phyloP scores from a whole-genome alignment of 2,888 invertebrate genomes.

The Papilio protenor region DNA sequence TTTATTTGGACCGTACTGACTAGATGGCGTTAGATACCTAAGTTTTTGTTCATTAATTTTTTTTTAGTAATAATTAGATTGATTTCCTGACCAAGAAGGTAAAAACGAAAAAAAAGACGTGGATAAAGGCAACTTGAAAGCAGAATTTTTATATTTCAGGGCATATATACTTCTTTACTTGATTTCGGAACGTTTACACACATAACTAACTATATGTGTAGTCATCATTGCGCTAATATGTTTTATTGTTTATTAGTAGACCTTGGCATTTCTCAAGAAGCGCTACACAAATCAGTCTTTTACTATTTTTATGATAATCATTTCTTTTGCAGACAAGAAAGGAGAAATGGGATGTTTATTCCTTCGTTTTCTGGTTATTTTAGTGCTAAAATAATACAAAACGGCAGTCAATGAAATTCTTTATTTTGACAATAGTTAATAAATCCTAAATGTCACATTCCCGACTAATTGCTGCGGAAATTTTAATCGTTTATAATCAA shows the following conservation, averaged over 20 bases:
- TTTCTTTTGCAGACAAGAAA: background rate
- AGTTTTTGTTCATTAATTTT: no score
- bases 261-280: background rate
- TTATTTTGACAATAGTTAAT: slow-evolving; percentile 74
- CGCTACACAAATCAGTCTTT: background rate
- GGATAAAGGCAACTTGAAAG: no score
- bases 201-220: no score
- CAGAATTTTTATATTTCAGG: no score
- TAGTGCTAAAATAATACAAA: slow-evolving; percentile 41
- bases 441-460: slow-evolving; percentile 69
- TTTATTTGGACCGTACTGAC: background rate
- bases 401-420: slow-evolving; percentile 60
- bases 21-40: background rate
- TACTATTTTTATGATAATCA: background rate
- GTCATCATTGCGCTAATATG: background rate
- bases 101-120: no score
- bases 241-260: background rate
- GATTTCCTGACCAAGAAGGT: no score
- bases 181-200: background rate
- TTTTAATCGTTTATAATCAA: slow-evolving; percentile 19
- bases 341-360: background rate
- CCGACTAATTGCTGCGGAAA: slow-evolving; percentile 49
- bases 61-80: no score
- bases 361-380: background rate
- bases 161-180: background rate